Conservation (phyloP, 2,888 invertebrate genomes). For the Eremobia ochroleuca region DNA sequence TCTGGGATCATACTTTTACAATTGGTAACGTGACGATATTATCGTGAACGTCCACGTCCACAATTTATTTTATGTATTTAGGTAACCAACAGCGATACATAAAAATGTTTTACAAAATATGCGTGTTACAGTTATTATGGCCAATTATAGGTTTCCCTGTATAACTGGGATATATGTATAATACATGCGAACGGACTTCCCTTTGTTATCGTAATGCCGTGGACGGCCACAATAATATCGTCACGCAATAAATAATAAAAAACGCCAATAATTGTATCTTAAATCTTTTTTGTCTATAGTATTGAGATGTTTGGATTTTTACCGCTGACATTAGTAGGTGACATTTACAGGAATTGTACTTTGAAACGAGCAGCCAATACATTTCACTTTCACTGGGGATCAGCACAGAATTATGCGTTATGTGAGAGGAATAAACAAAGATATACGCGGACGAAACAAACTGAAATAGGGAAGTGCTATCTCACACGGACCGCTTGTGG, state of each 20-base stretch:
- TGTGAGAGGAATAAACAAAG: constrained; percentile 64
- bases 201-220: too few species aligned
- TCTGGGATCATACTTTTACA: not conserved
- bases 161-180: too few species aligned
- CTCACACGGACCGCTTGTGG: constrained; percentile 40
- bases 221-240: too few species aligned
- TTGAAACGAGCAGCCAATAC: constrained; percentile 43
- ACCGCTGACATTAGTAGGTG: not conserved
- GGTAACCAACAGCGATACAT: too few species aligned
- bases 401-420: constrained; percentile 53
- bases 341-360: constrained; percentile 31
- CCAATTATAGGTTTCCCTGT: too few species aligned
- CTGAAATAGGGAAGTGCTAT: constrained; percentile 6
- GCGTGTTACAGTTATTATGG: too few species aligned
- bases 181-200: too few species aligned
- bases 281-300: not conserved
- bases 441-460: constrained; percentile 53
- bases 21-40: too few species aligned
- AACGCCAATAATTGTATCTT: too few species aligned
- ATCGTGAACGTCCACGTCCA: too few species aligned
- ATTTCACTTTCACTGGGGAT: constrained; percentile 56
- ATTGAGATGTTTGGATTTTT: constrained; percentile 7
- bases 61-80: too few species aligned
- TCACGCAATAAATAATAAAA: not conserved
- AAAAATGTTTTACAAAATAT: too few species aligned